Evolutionary conservation across 2,888 invertebrate species (phyloP), one percentile per base, ranked within the genome.

Genomic region (Homarus gammarus): DNA sequence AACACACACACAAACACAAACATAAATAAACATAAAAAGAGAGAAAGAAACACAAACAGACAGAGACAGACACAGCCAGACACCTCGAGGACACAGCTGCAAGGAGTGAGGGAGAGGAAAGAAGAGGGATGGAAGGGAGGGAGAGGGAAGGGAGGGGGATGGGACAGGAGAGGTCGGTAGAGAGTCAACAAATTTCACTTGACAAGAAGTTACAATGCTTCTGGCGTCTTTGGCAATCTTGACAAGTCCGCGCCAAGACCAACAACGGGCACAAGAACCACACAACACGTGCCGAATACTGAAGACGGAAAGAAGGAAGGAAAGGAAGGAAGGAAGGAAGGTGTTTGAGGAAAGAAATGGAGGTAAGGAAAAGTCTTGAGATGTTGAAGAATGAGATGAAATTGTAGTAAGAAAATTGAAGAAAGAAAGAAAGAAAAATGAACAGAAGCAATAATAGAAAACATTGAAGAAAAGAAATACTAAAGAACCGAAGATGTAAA

Each of bases 201-300:
- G 51, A 51, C 77, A 27, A 40, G 77, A 78, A 78, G 51, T 78
- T 78, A 5, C 40, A 49, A 51, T 51, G 77, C 49, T 78, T 10
- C 36, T 33, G 51, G 77, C 77, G 51, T 51, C 77, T 78, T 51
- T 56, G 15, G 51, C 77, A 51, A 78, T 51, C 77, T 51, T 31
- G 33, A 51, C 49, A 78, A 78, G 33, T 78, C 77, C 12, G 77
- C 51, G 31, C 75, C 40, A 75, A 75, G 75, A 75, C 75, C 40
- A 75, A 40, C 75, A 75, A 27, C n/a, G 27, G 75, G 44, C 75
- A 75, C 75, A 75, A 75, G 75, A 75, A 75, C 75, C 44, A 31
- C 44, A 40, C 44, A 44, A 15, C 75, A 75, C 36, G n/a, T n/a
- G 75, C 40, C 27, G 75, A 75, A 75, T 75, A 51, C 78, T 31